phyloP scores from a whole-genome alignment of 2,888 invertebrate genomes.

The Rutpela maculata region DNA sequence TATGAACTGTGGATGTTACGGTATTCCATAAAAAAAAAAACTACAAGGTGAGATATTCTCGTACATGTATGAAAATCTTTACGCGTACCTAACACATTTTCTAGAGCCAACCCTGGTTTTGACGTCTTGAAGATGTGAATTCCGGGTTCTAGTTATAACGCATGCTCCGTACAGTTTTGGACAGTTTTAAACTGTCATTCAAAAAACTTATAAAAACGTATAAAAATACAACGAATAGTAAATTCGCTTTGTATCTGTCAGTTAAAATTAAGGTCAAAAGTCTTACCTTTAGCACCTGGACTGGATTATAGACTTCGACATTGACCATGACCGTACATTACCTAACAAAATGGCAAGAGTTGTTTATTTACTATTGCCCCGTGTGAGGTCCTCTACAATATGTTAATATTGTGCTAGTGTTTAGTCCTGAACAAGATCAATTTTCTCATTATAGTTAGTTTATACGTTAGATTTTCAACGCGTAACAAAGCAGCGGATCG shows the following conservation, averaged over 20 bases:
- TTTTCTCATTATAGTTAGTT: conserved; percentile 39
- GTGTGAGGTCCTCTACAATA: conserved; percentile 2
- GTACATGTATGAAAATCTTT: too few species aligned
- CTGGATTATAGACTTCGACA: not conserved
- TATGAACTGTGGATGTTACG: too few species aligned
- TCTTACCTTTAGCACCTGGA: not conserved
- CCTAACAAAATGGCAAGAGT: not conserved
- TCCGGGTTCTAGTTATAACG: too few species aligned
- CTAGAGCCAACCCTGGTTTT: too few species aligned
- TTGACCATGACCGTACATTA: not conserved
- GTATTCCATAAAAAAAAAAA: too few species aligned
- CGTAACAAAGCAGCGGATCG: conserved; percentile 19
- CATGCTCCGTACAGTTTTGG: too few species aligned
- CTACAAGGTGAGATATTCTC: too few species aligned
- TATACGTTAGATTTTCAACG: conserved; percentile 32
- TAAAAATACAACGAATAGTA: too few species aligned
- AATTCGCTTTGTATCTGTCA: not conserved
- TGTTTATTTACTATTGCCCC: not conserved
- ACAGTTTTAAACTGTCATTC: too few species aligned
- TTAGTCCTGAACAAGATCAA: conserved; percentile 29
- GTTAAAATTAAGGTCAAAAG: not conserved
- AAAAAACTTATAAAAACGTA: too few species aligned
- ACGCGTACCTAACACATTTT: too few species aligned
- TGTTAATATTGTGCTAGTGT: not conserved
- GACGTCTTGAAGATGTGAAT: too few species aligned